Base-by-base conservation (phyloP, 2,888 invertebrate genomes). In the Arctia plantaginis region DNA sequence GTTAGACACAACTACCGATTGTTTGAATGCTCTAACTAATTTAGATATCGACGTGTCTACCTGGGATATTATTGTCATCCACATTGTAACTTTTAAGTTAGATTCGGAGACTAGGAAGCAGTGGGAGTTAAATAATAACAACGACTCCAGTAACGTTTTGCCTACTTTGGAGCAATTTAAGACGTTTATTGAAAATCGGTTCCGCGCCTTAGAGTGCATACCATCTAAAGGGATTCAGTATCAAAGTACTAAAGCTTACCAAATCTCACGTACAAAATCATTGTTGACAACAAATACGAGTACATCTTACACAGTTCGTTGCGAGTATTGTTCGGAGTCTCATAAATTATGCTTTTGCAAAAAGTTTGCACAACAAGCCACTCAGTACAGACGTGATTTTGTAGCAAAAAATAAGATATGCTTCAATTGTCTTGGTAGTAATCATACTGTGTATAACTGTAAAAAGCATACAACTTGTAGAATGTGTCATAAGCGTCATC, bases 311-410 rank as follows among this genome's bases (percentile, higher is more conserved):
- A 44, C 44, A 44, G 41, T 74, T 15, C 33, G 41, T 6, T 86
- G 84, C 78, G 74, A 71, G 55, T 84, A 76, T 44, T 86, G 86
- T 73, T 66, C 73, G 6, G 83, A 79, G 65, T 13, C 69, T 66
- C 86, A 86, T 47, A 84, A 80, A 70, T 44, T 69, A 27, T 59
- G 69, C 62, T 39, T 39, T 27, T 69, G 69, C 41, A 41, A 66
- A 18, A 66, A 41, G 18, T 66, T 69, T 23, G 15, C 35, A 18
- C 33, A 51, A 35, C 23, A 69, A 69, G 13, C 33, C 10, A 15
- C 23, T n/a, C 23, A 69, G 15, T 7, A 1, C 4, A 51, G 69
- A 30, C 69, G 69, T 33, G 69, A 55, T 30, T 35, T 69, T 69
- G 69, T 55, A 27, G 23, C 33, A 0, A 55, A 51, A n/a, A 10